Base-by-base conservation (phyloP, 1,140 invertebrate species). In the Nautilus pompilius region DNA sequence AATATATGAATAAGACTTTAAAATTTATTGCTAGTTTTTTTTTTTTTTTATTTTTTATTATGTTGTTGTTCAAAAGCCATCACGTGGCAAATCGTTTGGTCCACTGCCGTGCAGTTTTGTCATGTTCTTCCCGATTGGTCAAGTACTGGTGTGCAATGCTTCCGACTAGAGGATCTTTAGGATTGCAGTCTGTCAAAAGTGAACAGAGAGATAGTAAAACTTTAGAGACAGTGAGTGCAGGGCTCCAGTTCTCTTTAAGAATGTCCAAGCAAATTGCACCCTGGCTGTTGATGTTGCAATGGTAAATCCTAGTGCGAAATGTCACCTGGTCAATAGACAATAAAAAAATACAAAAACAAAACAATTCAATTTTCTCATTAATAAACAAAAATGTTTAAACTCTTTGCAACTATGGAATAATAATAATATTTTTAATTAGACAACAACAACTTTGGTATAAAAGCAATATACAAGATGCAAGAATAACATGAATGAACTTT, bases 61-160 rank as follows among this genome's bases (percentile, higher is more conserved):
- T n/a, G n/a, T n/a, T n/a, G n/a, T n/a, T n/a, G n/a, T n/a, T n/a
- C n/a, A n/a, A n/a, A n/a, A n/a, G n/a, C n/a, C n/a, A 57, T 63
- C 91, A 95, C 87, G 93, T 95, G 61, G 95, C 93, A 83, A 96
- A 99, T 75, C 95, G 89, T 83, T 98, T 98, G 73, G 96, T 99
- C 96, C 96, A 99, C 69, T 96, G 89, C 80, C 95, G 89, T 67
- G 96, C 96, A 82, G 96, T 96, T 80, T 94, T 90, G 85, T 99
- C 96, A 78, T 99, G 96, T 83, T 98, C 95, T 83, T 96, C 93
- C 60, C 95, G 87, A 85, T 99, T 98, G 82, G 96, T 93, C 69
- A 97, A 86, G 86, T 96, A 99, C 87, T 98, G 95, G 67, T 94
- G 96, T 36, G 96, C 96, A 86, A 99, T 98, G 82, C 93, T 97